Base-by-base conservation (phyloP, 2,113 vertebrate genomes). In the Tupaia tana region DNA sequence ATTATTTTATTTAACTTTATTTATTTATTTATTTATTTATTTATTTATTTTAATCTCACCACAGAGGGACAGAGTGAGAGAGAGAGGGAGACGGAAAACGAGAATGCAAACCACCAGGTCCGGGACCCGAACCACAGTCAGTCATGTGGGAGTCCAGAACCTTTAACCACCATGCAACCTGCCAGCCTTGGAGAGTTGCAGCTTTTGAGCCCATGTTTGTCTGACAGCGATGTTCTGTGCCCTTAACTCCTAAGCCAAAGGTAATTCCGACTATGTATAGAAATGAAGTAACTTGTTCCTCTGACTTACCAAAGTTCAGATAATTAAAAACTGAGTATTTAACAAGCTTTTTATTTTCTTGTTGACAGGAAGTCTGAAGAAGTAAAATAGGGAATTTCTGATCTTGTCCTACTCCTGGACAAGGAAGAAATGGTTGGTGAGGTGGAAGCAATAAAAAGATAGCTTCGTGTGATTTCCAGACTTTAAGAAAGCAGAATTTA, bases 401-500 rank as follows among this genome's bases (percentile, higher is more conserved):
- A 86, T 27, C 79, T 59, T 66, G 79, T 87, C 89, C 67, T 90
- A 71, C 56, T 87, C 92, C n/a, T 74, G 54, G 52, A 91, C 77
- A 64, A 74, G 78, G 80, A 86, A 61, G 69, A 80, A 78, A 74
- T 4, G 34, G 27, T 0, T 86, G 54, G 29, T 29, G 24, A 34
- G 31, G 22, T 31, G 14, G 77, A 90, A 66, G 66, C 58, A 43
- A 24, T 0, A 67, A 86, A 61, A 86, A 58, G 90, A 56, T 1
- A 31, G 70, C 34, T 14, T 6, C 16, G 0, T 20, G 31, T 0
- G 22, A 24, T 63, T 31, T 24, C 80, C 43, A 22, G 66, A 74
- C 61, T 56, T 79, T 18, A 34, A 4, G n/a, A 58, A 84, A 74
- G 63, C 59, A 83, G 61, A 4, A 13, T 34, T 19, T 24, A 63